Conservation (phyloP, 2,113 vertebrate genomes). For the Vireo altiloquus region DNA sequence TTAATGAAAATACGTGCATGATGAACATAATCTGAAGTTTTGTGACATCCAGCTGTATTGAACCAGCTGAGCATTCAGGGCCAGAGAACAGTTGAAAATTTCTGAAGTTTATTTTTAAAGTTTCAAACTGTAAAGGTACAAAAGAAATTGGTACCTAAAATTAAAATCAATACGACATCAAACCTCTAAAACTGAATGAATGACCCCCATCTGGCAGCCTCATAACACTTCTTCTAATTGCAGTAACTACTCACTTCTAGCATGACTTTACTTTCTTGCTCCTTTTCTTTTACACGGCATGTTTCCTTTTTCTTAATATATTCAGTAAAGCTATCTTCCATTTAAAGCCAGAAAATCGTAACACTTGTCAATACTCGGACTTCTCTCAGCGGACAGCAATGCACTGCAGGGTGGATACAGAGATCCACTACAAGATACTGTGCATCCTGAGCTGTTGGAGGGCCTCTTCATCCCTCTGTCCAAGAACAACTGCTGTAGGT, state of each 20-base stretch:
- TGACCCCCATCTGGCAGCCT: not conserved
- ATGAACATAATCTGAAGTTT: not conserved
- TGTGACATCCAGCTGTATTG: not conserved
- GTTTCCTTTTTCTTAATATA: not conserved
- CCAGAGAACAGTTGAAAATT: not conserved
- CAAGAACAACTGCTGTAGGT: not conserved
- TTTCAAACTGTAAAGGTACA: not conserved
- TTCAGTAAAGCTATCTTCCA: not conserved
- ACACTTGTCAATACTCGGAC: not conserved
- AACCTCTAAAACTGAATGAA: not conserved
- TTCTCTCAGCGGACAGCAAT: not conserved
- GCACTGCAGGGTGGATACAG: not conserved
- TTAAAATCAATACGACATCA: not conserved
- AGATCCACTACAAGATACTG: not conserved
- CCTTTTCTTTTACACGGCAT: not conserved
- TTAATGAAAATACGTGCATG: not conserved
- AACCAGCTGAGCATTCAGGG: not conserved
- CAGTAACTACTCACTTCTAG: not conserved
- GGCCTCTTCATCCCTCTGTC: not conserved
- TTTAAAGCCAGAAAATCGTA: constrained; percentile 18
- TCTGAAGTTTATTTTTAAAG: not conserved
- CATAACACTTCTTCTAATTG: not conserved
- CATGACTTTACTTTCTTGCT: not conserved
- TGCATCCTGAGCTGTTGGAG: not conserved
- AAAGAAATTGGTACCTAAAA: not conserved